Conservation (phyloP, 2,113 vertebrate species). For the Toxotes jaculatrix region DNA sequence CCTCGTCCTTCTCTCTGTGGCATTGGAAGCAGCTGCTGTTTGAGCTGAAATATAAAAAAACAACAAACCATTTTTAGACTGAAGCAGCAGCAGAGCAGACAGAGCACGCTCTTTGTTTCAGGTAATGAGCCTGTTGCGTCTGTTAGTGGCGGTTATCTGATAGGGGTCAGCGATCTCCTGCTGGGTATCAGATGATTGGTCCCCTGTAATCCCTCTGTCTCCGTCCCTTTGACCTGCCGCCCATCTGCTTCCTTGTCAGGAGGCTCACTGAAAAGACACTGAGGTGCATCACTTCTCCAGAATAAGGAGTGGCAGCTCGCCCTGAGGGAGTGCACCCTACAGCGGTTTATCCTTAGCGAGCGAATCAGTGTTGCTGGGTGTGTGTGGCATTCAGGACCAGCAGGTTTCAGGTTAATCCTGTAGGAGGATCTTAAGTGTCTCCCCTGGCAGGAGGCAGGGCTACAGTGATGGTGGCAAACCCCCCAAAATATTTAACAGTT, state of each 20-base stretch:
- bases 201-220: slow-evolving; percentile 36
- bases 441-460: no score
- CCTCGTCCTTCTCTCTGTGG: not conserved
- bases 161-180: slow-evolving; percentile 57
- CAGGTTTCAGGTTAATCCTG: slow-evolving; percentile 48
- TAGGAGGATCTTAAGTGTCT: no score
- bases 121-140: not conserved
- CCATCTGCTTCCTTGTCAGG: slow-evolving; percentile 34
- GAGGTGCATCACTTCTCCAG: not conserved
- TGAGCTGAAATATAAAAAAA: not conserved
- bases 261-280: not conserved
- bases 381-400: slow-evolving; percentile 44
- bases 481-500: no score
- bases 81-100: not conserved
- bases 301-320: not conserved
- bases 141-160: slow-evolving; percentile 59
- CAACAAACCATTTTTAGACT: not conserved
- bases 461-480: no score
- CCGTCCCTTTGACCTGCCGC: slow-evolving; percentile 27
- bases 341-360: not conserved
- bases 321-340: not conserved
- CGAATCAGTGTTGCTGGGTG: slow-evolving; percentile 13
- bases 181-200: slow-evolving; percentile 56
- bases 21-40: slow-evolving; percentile 42
- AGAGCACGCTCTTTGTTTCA: slow-evolving; percentile 7